A percentile compares a stretch with the other conserved stretches of the same genome.
These are phyloP conservation scores for Nudaria mundana DNA, from an alignment of 2,888 invertebrate species.

Conservation along the genomic window DNA sequence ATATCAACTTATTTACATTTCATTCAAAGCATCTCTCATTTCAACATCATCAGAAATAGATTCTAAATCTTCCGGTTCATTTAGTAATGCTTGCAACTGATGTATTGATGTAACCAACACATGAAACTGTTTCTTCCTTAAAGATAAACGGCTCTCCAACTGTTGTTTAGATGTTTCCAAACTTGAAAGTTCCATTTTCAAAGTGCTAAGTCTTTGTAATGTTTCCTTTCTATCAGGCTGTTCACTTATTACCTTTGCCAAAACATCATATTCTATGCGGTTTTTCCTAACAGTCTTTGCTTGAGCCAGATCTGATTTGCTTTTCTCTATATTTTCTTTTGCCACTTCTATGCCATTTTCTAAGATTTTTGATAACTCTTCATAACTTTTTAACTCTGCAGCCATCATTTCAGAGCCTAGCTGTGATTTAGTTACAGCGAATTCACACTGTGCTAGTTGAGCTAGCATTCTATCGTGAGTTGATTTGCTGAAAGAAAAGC, in stretches of 20 bases:
- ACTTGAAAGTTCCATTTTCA: conserved; percentile 87
- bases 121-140: conserved; percentile 94
- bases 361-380: conserved; percentile 87
- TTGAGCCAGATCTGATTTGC: conserved; percentile 89
- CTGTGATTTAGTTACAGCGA: conserved; percentile 91
- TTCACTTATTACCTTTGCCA: conserved; percentile 94
- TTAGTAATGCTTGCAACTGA: conserved; percentile 89
- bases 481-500: conserved; percentile 77
- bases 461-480: conserved; percentile 90
- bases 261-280: conserved; percentile 94
- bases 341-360: conserved; percentile 90
- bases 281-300: conserved; percentile 95
- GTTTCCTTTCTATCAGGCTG: conserved; percentile 94
- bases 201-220: conserved; percentile 83
- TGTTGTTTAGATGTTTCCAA: conserved; percentile 86
- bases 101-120: conserved; percentile 93
- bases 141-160: conserved; percentile 88
- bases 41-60: conserved; percentile 62
- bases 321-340: conserved; percentile 89
- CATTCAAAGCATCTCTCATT: conserved; percentile 56
- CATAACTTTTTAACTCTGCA: conserved; percentile 92
- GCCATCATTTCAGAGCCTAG: conserved; percentile 90
- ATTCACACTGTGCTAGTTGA: conserved; percentile 93
- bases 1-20: too few relatives aligned
- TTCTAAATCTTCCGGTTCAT: conserved; percentile 84